Base-by-base conservation (phyloP, 2,888 invertebrate species). In the Biston stratarius region DNA sequence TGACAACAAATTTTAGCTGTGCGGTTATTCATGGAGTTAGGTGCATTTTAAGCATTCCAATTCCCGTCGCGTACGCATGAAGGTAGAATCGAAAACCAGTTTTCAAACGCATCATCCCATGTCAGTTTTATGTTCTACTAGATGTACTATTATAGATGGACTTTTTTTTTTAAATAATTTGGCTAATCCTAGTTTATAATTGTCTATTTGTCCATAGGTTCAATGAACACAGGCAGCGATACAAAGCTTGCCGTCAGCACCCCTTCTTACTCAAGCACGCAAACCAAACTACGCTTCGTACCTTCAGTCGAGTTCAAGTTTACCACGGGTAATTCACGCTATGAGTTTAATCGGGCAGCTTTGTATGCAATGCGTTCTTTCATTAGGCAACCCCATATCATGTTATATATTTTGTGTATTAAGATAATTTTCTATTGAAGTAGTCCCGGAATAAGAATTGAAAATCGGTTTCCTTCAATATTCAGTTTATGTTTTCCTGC, bases 261-360 rank as follows among this genome's bases (percentile, higher is more conserved):
- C 14, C 94, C 81, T 52, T 89, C 82, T 0, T 91, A 82, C 48
- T 90, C 76, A 77, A 95, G 84, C 82, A 94, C 79, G 72, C 93
- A 90, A 74, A 96, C 96, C 73, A 97, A 97, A 92, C 94, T 97
- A 74, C 95, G 97, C 77, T 97, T 97, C 92, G 97, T 97, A 64
- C 96, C 97, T 72, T 97, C 97, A 55, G 97, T 97, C 79, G 97
- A 97, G 87, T 96, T 96, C 89, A 96, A 96, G 84, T 95, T 96
- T 86, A 96, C 96, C 71, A 96, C 97, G 89, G 96, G 96, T 96
- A 33, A 38, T 67, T 52, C 49, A 10, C 56, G 3, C 10, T 15
- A 15, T 10, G 11, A 15, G 7, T n/a, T 47, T 15, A 24, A 24
- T 24, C 3, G 24, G 24, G 24, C 24, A 24, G 24, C 24, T 14